Conservation (phyloP, 2,888 invertebrate genomes). For the Aelia acuminata region DNA sequence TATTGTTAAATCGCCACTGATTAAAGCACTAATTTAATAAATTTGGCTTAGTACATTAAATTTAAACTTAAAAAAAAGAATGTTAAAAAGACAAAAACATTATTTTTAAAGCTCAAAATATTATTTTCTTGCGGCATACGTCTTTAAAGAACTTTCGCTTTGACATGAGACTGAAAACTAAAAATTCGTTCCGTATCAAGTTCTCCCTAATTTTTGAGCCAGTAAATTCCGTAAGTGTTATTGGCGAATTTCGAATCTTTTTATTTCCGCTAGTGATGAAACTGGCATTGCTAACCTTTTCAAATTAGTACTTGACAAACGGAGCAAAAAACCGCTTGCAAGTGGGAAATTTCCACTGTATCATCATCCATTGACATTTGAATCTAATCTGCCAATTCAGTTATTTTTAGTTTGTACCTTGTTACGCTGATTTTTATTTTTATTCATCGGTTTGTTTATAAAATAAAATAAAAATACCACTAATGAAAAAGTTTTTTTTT, state of each 20-base stretch:
- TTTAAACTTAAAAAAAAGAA: too few relatives aligned
- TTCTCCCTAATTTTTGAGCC: neutral
- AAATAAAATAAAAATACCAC: too few relatives aligned
- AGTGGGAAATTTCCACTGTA: constrained; percentile 1
- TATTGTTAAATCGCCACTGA: too few relatives aligned
- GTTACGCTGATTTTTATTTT: neutral
- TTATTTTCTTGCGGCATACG: too few relatives aligned
- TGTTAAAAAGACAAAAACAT: too few relatives aligned
- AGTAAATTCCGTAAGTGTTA: neutral
- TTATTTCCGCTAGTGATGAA: neutral
- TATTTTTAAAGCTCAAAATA: too few relatives aligned
- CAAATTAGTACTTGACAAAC: constrained; percentile 13
- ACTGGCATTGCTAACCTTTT: neutral
- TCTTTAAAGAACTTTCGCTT: neutral
- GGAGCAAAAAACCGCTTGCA: neutral
- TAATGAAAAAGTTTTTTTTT: too few relatives aligned
- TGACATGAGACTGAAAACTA: neutral
- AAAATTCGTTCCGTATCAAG: neutral
- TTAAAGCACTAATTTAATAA: too few relatives aligned
- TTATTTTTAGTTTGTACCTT: neutral
- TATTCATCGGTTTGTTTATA: too few relatives aligned
- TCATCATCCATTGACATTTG: neutral
- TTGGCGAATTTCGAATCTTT: neutral
- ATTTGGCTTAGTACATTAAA: too few relatives aligned
- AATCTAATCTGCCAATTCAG: neutral